These are phyloP conservation scores for Characodon lateralis DNA, from an alignment of 2,797 vertebrate species.

Conservation along the genomic window DNA sequence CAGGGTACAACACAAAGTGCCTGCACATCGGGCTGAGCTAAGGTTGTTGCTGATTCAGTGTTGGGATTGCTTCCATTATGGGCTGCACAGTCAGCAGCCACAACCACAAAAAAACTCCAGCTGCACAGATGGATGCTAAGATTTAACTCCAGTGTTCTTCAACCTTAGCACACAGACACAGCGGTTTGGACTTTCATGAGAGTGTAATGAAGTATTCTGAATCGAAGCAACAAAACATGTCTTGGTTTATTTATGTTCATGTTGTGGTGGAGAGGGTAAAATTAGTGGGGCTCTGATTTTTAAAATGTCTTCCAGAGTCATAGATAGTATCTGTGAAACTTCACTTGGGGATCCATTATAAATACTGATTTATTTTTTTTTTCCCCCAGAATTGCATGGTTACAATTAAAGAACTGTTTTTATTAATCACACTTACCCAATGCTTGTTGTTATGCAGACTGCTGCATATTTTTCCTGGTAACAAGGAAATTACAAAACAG, in stretches of 20 bases:
- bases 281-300: constrained; percentile 29
- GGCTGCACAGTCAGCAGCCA: constrained; percentile 75
- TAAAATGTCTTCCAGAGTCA: constrained; percentile 28
- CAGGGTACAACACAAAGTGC: constrained; percentile 7
- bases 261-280: constrained; percentile 49
- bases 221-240: constrained; percentile 40
- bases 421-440: constrained; percentile 22
- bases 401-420: constrained; percentile 27
- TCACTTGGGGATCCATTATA: constrained; percentile 20
- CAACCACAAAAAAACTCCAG: constrained; percentile 58
- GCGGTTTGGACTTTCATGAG: constrained; percentile 30
- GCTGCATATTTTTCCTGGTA: constrained; percentile 2
- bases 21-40: constrained; percentile 31
- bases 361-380: constrained; percentile 3
- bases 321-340: constrained; percentile 14
- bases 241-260: constrained; percentile 46
- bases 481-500: neutral
- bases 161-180: constrained; percentile 9
- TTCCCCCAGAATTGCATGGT: constrained; percentile 16
- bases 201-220: constrained; percentile 44
- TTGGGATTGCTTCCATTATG: constrained; percentile 50
- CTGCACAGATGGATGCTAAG: constrained; percentile 51
- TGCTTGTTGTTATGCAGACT: constrained; percentile 15
- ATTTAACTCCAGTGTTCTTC: constrained; percentile 20
- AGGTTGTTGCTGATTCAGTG: constrained; percentile 72